Percentiles rank a stretch among this genome's conserved stretches.
Evolutionary conservation across 1,140 invertebrate species (phyloP).

Genomic region (Mizuhopecten yessoensis): DNA sequence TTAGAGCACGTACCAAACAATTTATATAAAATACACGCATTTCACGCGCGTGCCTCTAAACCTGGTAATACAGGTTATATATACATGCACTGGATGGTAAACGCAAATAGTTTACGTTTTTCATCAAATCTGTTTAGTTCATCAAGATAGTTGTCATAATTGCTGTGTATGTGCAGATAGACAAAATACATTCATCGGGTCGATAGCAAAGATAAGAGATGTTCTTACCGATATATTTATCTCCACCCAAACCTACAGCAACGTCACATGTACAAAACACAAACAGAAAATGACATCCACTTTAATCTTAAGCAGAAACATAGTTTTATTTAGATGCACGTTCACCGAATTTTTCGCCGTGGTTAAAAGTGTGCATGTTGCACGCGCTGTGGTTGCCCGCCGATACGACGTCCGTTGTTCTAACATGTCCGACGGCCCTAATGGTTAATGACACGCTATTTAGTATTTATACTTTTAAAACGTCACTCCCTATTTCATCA

Average conservation of each 20-base stretch:
- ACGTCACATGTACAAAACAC: not conserved
- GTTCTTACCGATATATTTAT: not conserved
- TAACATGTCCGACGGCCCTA: not conserved
- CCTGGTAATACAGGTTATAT: not conserved
- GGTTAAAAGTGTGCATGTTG: not conserved
- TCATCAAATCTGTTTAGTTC: not conserved
- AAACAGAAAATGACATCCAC: not conserved
- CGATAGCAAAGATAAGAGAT: constrained; percentile 5
- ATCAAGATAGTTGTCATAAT: not conserved
- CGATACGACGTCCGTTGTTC: not conserved
- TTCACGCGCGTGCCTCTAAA: not conserved
- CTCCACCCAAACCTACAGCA: constrained; percentile 11
- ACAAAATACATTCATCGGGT: not conserved
- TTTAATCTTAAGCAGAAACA: not conserved
- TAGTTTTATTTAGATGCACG: not conserved
- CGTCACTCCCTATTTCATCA: not conserved
- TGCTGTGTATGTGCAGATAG: not conserved
- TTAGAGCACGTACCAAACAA: too few relatives aligned
- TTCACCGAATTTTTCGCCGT: constrained; percentile 9
- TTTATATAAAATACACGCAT: not conserved
- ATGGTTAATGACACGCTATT: not conserved
- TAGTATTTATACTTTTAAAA: constrained; percentile 5
- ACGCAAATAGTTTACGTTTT: not conserved
- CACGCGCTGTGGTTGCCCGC: not conserved
- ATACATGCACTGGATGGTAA: not conserved